A percentile compares a stretch with the other conserved stretches of the same genome.
Evolutionary conservation across 2,113 vertebrate genomes (phyloP).

Genomic region (Bufo bufo): DNA sequence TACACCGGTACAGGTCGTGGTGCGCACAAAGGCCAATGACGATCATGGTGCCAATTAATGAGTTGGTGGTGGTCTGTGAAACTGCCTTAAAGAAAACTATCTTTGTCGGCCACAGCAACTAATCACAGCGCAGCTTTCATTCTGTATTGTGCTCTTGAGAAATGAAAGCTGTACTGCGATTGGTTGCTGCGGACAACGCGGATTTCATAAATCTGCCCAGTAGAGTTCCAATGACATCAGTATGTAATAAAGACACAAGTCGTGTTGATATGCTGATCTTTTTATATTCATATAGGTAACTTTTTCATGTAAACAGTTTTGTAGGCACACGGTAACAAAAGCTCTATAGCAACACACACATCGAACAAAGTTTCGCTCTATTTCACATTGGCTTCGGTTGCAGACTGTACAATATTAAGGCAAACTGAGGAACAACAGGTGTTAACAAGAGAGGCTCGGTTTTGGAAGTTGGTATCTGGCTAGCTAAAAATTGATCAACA

Average conservation of each 20-base stretch:
- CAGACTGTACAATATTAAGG: constrained; percentile 71
- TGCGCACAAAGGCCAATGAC: too few species aligned
- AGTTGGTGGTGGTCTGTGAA: too few species aligned
- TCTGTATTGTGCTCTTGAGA: too few species aligned
- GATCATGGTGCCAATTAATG: too few species aligned
- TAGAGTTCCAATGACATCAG: neutral
- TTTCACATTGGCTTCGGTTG: constrained; percentile 72
- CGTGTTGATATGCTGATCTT: constrained; percentile 80
- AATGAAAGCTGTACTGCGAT: too few species aligned
- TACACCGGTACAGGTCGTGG: too few species aligned
- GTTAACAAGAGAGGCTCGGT: neutral
- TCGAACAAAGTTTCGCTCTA: constrained; percentile 76
- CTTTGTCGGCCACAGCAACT: too few species aligned
- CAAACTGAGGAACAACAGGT: constrained; percentile 71
- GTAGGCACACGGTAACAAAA: constrained; percentile 87
- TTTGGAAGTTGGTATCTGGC: neutral
- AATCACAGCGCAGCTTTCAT: too few species aligned
- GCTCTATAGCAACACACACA: constrained; percentile 85
- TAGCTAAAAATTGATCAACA: neutral
- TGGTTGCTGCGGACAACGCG: too few species aligned
- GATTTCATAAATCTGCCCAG: too few species aligned
- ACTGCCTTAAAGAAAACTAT: too few species aligned
- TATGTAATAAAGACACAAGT: constrained; percentile 55
- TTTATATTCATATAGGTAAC: constrained; percentile 87
- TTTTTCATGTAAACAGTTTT: constrained; percentile 88